Base-by-base conservation (phyloP, 1,140 invertebrate genomes). In the Cotesia chilonis region DNA sequence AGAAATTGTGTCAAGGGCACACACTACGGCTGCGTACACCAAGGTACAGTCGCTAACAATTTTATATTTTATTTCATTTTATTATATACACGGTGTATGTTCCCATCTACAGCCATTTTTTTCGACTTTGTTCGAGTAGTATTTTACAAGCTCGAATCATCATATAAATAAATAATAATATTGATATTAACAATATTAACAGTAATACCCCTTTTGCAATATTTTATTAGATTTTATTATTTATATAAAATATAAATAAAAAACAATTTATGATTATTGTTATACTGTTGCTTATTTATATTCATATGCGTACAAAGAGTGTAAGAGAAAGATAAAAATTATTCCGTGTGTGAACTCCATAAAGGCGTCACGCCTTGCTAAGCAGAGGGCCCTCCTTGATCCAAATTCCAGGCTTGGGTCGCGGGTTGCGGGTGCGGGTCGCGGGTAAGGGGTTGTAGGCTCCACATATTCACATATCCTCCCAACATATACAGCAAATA, bases 1-100 rank as follows among this genome's bases (percentile, higher is more conserved):
- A 67, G 75, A 77, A 85, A 84, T 75, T 84, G 80, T 85, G 84
- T 84, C 84, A 85, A 85, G 83, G 84, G 81, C 83, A 84, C 75
- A 79, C 67, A 70, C 47, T 37, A 65, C 61, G 51, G 51, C 9
- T 14, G 41, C 10, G 17, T 9, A 14, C 14, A 28, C 20, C 28
- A 60, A 38, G n/a, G 59, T 60, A 60, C 9, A 14, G 20, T 36
- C 20, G n/a, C n/a, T 10, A 12, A 20, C 28, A 60, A 60, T 60
- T 36, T 60, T 36, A 20, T 36, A 20, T 36, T 60, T 60, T 60
- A 10, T 60, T 35, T 28, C 14, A 57, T 20, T 12, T 28, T 28
- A 28, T 28, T 28, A 28, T 28, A 3, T 1, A 28, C 28, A 28
- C 28, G 28, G 28, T 28, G 28, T 28, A 28, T 28, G 28, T 28